A percentile compares a stretch with the other conserved stretches of the same genome.
Conservation (phyloP, 2,113 vertebrate genomes). For the Arizona elegans region DNA sequence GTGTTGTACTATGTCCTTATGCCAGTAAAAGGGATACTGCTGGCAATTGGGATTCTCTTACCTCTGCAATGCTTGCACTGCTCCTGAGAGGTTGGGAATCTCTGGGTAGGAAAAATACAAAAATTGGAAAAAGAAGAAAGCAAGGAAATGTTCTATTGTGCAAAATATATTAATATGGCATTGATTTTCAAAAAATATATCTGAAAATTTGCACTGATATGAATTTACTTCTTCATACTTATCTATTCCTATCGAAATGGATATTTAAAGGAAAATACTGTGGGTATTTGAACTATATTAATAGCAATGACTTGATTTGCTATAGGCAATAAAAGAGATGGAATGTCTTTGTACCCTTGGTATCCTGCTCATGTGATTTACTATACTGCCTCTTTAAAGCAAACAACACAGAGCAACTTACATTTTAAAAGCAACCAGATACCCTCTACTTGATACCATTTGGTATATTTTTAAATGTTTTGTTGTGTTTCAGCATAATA, state of each 20-base stretch:
- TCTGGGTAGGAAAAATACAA: not conserved
- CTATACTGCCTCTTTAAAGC: constrained; percentile 10
- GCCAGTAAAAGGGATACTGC: not conserved
- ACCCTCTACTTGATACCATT: not conserved
- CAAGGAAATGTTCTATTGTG: not conserved
- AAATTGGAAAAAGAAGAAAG: not conserved
- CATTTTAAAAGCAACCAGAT: not conserved
- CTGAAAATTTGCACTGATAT: constrained; percentile 23
- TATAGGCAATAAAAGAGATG: constrained; percentile 22
- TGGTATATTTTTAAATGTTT: not conserved
- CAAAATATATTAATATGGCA: not conserved
- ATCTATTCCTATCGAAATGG: not conserved
- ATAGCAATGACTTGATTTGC: constrained; percentile 28
- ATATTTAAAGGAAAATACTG: constrained; percentile 11
- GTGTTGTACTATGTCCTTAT: not conserved
- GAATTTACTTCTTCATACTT: not conserved
- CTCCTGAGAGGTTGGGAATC: not conserved
- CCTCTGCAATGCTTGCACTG: not conserved
- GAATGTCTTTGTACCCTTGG: not conserved
- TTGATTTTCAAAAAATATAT: constrained; percentile 9
- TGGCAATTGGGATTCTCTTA: not conserved
- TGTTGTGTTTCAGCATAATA: not conserved
- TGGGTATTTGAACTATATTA: constrained; percentile 30
- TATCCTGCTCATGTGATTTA: constrained; percentile 11
- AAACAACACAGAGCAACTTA: not conserved